Evolutionary conservation across 2,888 invertebrate species (phyloP).

Genomic region (Agrypnus murinus): DNA sequence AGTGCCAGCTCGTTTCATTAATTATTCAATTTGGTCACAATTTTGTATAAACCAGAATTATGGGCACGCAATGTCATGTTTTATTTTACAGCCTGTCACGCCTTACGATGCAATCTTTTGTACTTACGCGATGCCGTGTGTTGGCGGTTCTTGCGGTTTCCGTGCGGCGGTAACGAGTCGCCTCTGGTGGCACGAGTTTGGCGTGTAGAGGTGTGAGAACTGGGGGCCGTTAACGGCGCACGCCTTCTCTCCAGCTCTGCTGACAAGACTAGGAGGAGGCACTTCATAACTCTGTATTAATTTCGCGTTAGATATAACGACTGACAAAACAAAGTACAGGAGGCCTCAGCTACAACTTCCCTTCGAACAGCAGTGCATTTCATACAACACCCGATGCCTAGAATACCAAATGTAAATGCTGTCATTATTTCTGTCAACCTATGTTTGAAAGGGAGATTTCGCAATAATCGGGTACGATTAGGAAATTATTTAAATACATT

Average conservation of each 20-base stretch:
- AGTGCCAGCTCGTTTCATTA: constrained; percentile 37
- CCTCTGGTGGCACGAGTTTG: constrained; percentile 12
- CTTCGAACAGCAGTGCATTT: constrained; percentile 15
- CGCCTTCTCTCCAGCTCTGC: constrained; percentile 2
- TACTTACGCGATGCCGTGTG: neutral
- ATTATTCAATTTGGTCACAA: constrained; percentile 42
- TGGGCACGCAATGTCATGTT: constrained; percentile 43
- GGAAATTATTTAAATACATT: too few species aligned
- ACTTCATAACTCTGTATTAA: constrained; percentile 37
- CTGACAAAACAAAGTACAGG: constrained; percentile 19
- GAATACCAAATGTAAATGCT: constrained; percentile 26
- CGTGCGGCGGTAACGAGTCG: constrained; percentile 19
- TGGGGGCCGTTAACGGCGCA: constrained; percentile 3
- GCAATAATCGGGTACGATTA: neutral
- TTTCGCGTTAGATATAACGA: constrained; percentile 33
- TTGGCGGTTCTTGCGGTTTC: constrained; percentile 8
- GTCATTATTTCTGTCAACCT: constrained; percentile 30
- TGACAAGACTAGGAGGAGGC: constrained; percentile 21
- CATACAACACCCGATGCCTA: neutral
- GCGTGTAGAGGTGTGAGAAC: constrained; percentile 14
- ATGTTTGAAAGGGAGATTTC: constrained; percentile 7
- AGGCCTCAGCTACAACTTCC: neutral
- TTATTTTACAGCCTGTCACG: constrained; percentile 36
- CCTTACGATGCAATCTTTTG: constrained; percentile 14
- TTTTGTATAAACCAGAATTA: constrained; percentile 28